A percentile compares a stretch with the other conserved stretches of the same genome.
These are phyloP conservation scores for Lanistes nyassanus DNA, from an alignment of 1,140 invertebrate species.

Conservation along the genomic window DNA sequence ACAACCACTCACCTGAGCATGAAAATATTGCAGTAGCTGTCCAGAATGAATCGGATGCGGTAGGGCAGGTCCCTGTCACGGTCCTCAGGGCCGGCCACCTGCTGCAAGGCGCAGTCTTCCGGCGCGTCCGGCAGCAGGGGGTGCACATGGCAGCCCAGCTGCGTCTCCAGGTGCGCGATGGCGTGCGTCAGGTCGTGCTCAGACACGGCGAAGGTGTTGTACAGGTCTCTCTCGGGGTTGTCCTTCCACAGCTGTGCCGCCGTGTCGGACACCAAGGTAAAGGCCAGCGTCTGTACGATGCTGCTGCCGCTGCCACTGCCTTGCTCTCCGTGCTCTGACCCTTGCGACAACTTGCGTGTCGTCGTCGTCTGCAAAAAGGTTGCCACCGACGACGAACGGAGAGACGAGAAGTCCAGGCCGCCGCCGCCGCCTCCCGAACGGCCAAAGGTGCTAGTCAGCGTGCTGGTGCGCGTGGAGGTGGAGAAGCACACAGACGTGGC, in stretches of 20 bases:
- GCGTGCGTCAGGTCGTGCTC: conserved; percentile 58
- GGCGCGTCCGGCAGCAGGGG: not conserved
- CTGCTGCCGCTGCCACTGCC: not conserved
- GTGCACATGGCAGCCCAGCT: conserved; percentile 39
- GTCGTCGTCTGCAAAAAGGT: not conserved
- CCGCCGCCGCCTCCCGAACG: no score
- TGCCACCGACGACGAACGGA: not conserved
- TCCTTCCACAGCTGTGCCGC: conserved; percentile 56
- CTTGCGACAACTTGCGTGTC: not conserved
- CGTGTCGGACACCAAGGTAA: conserved; percentile 25
- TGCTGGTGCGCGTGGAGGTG: conserved; percentile 4
- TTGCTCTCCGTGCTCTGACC: not conserved
- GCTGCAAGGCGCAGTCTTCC: conserved; percentile 22
- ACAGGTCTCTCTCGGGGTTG: conserved; percentile 59
- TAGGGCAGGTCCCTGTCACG: conserved; percentile 37
- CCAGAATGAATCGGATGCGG: conserved; percentile 59
- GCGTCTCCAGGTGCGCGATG: conserved; percentile 57
- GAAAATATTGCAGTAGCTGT: conserved; percentile 61
- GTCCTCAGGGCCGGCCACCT: conserved; percentile 33
- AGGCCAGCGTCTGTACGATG: not conserved
- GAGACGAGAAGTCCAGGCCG: not conserved
- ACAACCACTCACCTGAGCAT: conserved; percentile 50
- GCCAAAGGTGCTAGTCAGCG: not conserved
- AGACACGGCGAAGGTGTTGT: conserved; percentile 60
- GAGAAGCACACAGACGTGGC: not conserved